Evolutionary conservation across 2,888 invertebrate genomes (phyloP), one percentile per base, ranked within the genome.

Genomic region (Cosmopolites sordidus): DNA sequence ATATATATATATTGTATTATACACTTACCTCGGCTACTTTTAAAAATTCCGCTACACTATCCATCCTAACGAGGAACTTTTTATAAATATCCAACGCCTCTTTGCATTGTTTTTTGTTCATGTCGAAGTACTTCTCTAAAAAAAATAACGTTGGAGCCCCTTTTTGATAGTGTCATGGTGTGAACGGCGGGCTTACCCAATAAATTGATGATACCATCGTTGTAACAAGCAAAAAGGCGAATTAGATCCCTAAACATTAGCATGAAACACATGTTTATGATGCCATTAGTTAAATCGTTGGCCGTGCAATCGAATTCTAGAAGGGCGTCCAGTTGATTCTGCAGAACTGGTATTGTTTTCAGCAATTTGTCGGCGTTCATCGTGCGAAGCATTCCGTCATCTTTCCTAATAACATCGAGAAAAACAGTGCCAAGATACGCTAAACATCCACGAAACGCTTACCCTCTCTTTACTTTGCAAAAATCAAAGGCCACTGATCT

Each of bases 391-490:
- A 95, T 88, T 29, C 98, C 98, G 75, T 98, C 98, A 69, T 98
- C 97, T 75, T 97, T 95, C 64, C 94, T 95, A n/a, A n/a, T n/a
- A n/a, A n/a, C n/a, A n/a, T n/a, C n/a, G n/a, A n/a, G 30, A 11
- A 11, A 11, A 11, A 30, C 9, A 8, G 30, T 11, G 30, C 9
- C 30, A 9, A 11, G 30, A 8, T 9, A 11, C 9, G 30, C 8
- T 11, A 9, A 30, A 9, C 8, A 30, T 9, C 11, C n/a, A n/a
- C n/a, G n/a, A n/a, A n/a, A n/a, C 9, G 12, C 82, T 83, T 78
- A 95, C 92, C 98, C 97, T 74, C 98, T 81, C 77, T 97, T 98
- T 50, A 97, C 93, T 85, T 98, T 99, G 81, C 98, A 99, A 80
- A 99, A 98, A 77, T 99, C 98, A 75, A 97, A 98, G 62, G 98